Conservation (phyloP, 2,797 vertebrate species). For the Trachops cirrhosus region DNA sequence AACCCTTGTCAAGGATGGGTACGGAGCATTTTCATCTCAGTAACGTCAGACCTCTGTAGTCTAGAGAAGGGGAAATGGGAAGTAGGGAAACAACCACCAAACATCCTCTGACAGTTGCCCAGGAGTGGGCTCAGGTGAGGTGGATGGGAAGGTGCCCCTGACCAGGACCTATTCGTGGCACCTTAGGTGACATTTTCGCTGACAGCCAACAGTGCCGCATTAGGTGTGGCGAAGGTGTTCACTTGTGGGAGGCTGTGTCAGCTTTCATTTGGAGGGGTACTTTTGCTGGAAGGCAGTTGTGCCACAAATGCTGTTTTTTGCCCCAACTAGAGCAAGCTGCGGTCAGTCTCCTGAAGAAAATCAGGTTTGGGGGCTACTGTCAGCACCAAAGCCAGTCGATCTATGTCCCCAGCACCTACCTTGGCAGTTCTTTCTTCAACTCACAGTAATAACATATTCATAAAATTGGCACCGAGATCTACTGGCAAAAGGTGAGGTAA, state of each 20-base stretch:
- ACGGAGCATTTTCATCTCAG: background rate
- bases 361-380: too few relatives aligned
- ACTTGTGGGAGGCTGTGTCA: accelerated
- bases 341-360: background rate
- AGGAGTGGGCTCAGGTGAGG: background rate
- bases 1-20: background rate
- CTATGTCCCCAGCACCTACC: background rate
- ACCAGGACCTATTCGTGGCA: background rate
- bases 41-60: background rate
- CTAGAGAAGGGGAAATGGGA: background rate
- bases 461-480: background rate
- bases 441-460: background rate
- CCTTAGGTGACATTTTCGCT: background rate
- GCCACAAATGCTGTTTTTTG: background rate
- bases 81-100: background rate
- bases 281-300: background rate
- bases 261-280: background rate
- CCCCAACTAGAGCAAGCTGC: background rate
- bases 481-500: background rate
- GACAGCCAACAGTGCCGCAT: accelerated
- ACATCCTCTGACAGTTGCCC: background rate
- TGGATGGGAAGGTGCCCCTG: background rate
- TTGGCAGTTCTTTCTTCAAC: background rate
- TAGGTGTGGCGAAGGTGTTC: background rate
- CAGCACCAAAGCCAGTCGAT: background rate